phyloP scores from a whole-genome alignment of 1,140 invertebrate genomes.

The Paraescarpia echinospica region DNA sequence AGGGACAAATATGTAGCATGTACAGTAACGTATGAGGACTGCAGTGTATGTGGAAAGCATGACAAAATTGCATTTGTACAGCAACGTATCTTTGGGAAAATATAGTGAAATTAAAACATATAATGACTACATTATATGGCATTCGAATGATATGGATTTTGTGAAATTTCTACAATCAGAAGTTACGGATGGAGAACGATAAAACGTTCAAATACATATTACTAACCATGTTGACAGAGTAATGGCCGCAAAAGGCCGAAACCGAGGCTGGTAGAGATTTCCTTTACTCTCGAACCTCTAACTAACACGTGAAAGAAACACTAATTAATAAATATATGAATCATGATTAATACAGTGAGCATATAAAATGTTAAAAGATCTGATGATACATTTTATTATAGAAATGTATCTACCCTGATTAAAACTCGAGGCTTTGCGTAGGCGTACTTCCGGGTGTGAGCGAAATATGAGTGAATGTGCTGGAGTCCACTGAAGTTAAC shows the following conservation, averaged over 20 bases:
- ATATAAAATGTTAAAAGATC: not conserved
- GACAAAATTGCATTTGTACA: not conserved
- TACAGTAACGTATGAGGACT: not conserved
- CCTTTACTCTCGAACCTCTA: not conserved
- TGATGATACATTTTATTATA: not conserved
- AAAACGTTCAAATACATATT: not conserved
- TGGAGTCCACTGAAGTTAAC: conserved; percentile 5
- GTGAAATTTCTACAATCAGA: not conserved
- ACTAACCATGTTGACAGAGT: not conserved
- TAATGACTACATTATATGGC: not conserved
- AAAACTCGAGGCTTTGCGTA: not conserved
- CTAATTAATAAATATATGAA: not conserved
- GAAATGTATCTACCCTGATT: not conserved
- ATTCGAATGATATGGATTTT: not conserved
- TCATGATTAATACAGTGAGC: not conserved
- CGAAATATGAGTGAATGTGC: conserved; percentile 5
- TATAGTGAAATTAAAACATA: not conserved
- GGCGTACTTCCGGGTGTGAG: conserved; percentile 2
- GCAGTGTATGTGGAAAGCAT: not conserved
- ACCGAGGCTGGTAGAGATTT: not conserved
- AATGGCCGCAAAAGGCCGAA: not conserved
- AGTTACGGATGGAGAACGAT: not conserved
- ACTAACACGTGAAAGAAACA: not conserved
- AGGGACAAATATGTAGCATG: not conserved
- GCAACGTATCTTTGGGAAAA: not conserved